A percentile compares a stretch with the other conserved stretches of the same genome.
These are phyloP conservation scores for Gouania willdenowi DNA, from an alignment of 2,797 vertebrate genomes.

Conservation along the genomic window DNA sequence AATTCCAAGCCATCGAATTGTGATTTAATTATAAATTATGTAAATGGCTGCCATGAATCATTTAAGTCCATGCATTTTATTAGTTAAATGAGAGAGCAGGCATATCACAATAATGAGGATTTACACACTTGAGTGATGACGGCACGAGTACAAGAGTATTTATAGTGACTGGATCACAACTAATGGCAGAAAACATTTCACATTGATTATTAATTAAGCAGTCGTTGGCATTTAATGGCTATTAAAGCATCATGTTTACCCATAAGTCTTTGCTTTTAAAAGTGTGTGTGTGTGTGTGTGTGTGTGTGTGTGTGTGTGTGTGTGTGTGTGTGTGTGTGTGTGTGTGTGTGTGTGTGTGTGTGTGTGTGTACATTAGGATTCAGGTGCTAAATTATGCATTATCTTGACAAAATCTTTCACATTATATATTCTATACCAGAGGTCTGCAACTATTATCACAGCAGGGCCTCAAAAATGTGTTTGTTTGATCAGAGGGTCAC, in stretches of 20 bases:
- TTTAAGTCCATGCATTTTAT: slow-evolving; percentile 75
- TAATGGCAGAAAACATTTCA: slow-evolving; percentile 56
- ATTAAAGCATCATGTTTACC: slow-evolving; percentile 43
- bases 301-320: too few relatives aligned
- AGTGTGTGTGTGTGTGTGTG: background rate
- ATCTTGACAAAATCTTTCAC: background rate
- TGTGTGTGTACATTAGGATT: slow-evolving; percentile 25
- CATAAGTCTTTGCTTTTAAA: slow-evolving; percentile 20
- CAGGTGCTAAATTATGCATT: slow-evolving; percentile 12
- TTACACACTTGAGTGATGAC: slow-evolving; percentile 53
- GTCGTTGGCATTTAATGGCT: slow-evolving; percentile 38
- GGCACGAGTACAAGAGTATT: slow-evolving; percentile 50
- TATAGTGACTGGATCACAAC: slow-evolving; percentile 48
- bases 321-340: too few relatives aligned
- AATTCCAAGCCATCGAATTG: slow-evolving; percentile 83
- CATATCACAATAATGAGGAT: slow-evolving; percentile 69
- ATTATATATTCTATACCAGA: background rate
- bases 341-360: too few relatives aligned
- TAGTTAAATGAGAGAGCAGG: slow-evolving; percentile 72
- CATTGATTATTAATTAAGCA: slow-evolving; percentile 56
- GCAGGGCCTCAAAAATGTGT: too few relatives aligned
- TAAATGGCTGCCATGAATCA: slow-evolving; percentile 84
- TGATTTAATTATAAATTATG: slow-evolving; percentile 92
- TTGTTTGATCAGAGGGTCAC: too few relatives aligned
- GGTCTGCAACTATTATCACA: too few relatives aligned